phyloP scores from a whole-genome alignment of 1,140 invertebrate species.

The Watersipora subatra region DNA sequence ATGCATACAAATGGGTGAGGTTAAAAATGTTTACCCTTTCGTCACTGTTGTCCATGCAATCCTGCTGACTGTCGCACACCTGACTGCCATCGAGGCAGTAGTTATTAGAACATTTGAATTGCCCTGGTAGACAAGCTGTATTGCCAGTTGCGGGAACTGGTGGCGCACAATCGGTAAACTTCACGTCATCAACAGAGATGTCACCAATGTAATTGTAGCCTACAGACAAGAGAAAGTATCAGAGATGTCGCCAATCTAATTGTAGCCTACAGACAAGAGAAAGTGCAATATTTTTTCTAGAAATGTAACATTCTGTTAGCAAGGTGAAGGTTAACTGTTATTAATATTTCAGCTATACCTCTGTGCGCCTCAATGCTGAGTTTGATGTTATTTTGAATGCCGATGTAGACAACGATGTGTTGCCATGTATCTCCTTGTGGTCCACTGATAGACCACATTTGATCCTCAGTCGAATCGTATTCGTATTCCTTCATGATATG shows the following conservation, averaged over 20 bases:
- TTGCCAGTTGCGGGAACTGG: constrained; percentile 10
- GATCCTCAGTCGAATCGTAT: not conserved
- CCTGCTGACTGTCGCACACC: constrained; percentile 23
- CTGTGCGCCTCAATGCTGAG: constrained; percentile 6
- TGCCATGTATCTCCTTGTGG: constrained; percentile 17
- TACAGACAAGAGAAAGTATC: too few species aligned
- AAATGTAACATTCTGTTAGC: too few species aligned
- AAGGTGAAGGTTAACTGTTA: too few species aligned
- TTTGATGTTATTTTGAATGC: constrained; percentile 5
- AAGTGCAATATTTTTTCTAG: too few species aligned
- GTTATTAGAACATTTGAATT: constrained; percentile 19
- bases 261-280: too few species aligned
- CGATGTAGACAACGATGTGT: constrained; percentile 17
- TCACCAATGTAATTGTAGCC: constrained; percentile 16
- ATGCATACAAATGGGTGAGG: too few species aligned
- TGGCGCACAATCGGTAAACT: constrained; percentile 22
- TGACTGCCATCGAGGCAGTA: constrained; percentile 20
- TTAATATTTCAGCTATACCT: too few species aligned
- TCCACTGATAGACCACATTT: not conserved
- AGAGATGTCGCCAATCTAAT: too few species aligned
- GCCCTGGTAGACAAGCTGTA: constrained; percentile 11
- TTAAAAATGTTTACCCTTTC: too few species aligned
- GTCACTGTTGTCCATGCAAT: constrained; percentile 31
- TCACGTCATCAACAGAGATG: constrained; percentile 21
- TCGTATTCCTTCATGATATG: constrained; percentile 17